A percentile compares a stretch with the other conserved stretches of the same genome.
Conservation (phyloP, 1,140 invertebrate species). For the Cryptotermes secundus region DNA sequence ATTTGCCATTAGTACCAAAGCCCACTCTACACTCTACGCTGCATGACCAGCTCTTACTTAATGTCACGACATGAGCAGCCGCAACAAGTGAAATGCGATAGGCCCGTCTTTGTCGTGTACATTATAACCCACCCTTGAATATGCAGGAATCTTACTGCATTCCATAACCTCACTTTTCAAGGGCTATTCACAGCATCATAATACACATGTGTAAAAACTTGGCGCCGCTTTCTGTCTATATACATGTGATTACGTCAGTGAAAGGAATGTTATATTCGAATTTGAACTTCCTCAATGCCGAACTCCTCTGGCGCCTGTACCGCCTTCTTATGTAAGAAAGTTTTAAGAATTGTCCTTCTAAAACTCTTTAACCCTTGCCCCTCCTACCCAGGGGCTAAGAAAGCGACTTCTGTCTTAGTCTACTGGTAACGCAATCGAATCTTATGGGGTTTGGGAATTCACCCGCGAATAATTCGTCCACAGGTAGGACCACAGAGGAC, state of each 20-base stretch:
- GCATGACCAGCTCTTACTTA: too few relatives aligned
- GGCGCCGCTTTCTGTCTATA: not conserved
- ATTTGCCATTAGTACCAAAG: too few relatives aligned
- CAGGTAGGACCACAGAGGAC: too few relatives aligned
- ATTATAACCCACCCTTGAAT: too few relatives aligned
- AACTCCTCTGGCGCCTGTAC: not conserved
- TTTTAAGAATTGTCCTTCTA: not conserved
- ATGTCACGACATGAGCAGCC: too few relatives aligned
- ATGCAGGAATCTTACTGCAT: not conserved
- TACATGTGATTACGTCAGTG: not conserved
- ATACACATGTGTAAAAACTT: slow-evolving; percentile 20
- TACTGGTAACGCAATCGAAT: not conserved
- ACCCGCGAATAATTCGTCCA: not conserved
- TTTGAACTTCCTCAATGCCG: slow-evolving; percentile 18
- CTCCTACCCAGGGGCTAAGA: too few relatives aligned
- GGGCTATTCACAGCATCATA: slow-evolving; percentile 9
- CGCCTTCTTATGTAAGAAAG: not conserved
- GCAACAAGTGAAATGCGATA: too few relatives aligned
- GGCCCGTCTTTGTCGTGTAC: too few relatives aligned
- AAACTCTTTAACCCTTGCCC: not conserved
- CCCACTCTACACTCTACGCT: too few relatives aligned
- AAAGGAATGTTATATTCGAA: not conserved
- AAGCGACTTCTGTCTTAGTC: not conserved
- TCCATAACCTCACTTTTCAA: slow-evolving; percentile 12
- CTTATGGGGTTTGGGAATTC: not conserved